Evolutionary conservation across 2,113 vertebrate genomes (phyloP).

Genomic region (Emydocephalus ijimae): DNA sequence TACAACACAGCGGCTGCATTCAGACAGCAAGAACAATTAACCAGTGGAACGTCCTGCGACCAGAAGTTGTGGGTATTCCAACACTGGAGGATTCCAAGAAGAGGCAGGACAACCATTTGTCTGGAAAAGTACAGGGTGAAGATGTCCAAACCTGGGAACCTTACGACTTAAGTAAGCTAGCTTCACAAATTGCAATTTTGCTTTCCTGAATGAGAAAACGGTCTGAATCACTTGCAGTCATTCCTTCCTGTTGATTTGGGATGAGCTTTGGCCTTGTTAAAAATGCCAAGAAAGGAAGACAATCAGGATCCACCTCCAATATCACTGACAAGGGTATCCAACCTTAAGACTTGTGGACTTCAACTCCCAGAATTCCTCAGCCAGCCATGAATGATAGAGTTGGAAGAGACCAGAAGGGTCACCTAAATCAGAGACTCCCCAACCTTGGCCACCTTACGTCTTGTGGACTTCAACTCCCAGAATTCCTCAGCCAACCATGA

Average conservation of each 20-base stretch:
- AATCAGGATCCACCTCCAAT: not conserved
- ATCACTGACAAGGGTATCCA: not conserved
- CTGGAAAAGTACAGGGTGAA: not conserved
- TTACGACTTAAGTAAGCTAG: not conserved
- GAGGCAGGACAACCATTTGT: not conserved
- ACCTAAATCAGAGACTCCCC: too few species aligned
- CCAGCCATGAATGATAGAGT: too few species aligned
- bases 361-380: too few species aligned
- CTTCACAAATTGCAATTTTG: not conserved
- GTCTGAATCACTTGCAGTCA: not conserved
- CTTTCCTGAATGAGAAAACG: not conserved
- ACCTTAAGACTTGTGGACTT: too few species aligned
- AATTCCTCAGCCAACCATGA: too few species aligned
- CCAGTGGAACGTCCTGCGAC: too few species aligned
- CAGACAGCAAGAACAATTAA: too few species aligned
- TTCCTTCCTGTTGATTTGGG: not conserved
- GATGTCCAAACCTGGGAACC: not conserved
- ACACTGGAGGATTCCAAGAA: too few species aligned
- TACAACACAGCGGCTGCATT: not conserved
- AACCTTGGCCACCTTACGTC: too few species aligned
- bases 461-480: too few species aligned
- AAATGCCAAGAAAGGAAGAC: not conserved
- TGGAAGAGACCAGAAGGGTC: too few species aligned
- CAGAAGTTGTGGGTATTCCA: too few species aligned
- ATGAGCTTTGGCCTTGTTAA: not conserved